Percentiles rank a stretch among this genome's conserved stretches.
These are phyloP conservation scores for Kradibia gibbosae DNA, from an alignment of 1,140 invertebrate genomes.

Conservation along the genomic window DNA sequence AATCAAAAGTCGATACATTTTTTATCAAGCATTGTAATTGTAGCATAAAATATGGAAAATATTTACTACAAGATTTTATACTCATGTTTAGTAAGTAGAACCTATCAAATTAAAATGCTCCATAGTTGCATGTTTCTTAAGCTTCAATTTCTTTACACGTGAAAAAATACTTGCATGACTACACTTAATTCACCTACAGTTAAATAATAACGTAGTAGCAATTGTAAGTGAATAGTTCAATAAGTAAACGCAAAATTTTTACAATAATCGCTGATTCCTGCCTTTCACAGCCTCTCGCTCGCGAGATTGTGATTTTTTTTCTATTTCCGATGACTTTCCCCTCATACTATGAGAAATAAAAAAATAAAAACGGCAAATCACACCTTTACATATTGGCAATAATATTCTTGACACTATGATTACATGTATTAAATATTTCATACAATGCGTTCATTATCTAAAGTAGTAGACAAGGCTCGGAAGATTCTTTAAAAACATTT, in stretches of 20 bases:
- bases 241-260: constrained; percentile 24
- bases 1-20: not conserved
- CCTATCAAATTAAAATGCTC: not conserved
- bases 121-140: not conserved
- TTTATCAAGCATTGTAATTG: not conserved
- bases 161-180: constrained; percentile 11
- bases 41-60: not conserved
- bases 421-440: constrained; percentile 5
- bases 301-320: constrained; percentile 30
- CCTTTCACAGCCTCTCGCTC: constrained; percentile 18
- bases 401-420: not conserved
- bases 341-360: constrained; percentile 22
- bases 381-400: not conserved
- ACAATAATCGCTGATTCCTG: constrained; percentile 14
- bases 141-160: not conserved
- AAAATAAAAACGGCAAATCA: constrained; percentile 12
- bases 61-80: not conserved
- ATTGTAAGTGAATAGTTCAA: constrained; percentile 16
- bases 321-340: not conserved
- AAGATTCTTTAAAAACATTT: no score
- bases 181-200: not conserved
- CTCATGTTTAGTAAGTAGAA: not conserved
- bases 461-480: no score
- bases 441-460: not conserved
- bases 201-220: constrained; percentile 16